Evolutionary conservation across 2,888 invertebrate species (phyloP), one percentile per base, ranked within the genome.

Genomic region (Dimorphilus gyrociliatus): DNA sequence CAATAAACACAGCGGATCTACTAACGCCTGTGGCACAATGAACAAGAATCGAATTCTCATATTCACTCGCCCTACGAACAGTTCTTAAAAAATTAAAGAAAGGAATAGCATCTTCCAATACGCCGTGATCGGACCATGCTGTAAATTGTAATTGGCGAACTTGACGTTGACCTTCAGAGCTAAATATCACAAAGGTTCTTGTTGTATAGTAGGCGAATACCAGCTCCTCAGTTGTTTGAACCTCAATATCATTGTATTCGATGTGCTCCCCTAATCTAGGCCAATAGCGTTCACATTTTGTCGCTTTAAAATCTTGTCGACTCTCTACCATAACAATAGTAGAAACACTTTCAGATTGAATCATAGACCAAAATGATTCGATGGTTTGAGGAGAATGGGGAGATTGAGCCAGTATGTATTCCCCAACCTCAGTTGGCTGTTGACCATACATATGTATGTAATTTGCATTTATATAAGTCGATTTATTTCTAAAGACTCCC

Each of bases 221-320:
- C n/a, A n/a, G 50, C 79, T 79, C 58, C 81, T 79, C 44, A 80
- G 75, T 49, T 85, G 81, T 55, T 79, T 75, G 2, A 92, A n/a
- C n/a, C n/a, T n/a, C n/a, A n/a, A n/a, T n/a, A n/a, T n/a, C n/a
- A n/a, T n/a, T n/a, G n/a, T n/a, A n/a, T n/a, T n/a, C n/a, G n/a
- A n/a, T n/a, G n/a, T n/a, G n/a, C n/a, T n/a, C n/a, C n/a, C n/a
- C n/a, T n/a, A n/a, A n/a, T n/a, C n/a, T n/a, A 2, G 71, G 70
- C 92, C 92, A 92, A 66, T 92, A 94, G 34, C 86, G 74, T 1
- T 81, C 81, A 60, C 88, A 90, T 61, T 86, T 82, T n/a, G 61
- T 53, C 15, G 66, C 50, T 24, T 60, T 57, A 33, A 63, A 61
- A 39, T 69, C 69, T 5, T 57, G 45, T 4, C 62, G 44, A 34